Percentiles rank a stretch among this genome's conserved stretches.
Conservation (phyloP, 2,113 vertebrate species). For the Hyla sarda region DNA sequence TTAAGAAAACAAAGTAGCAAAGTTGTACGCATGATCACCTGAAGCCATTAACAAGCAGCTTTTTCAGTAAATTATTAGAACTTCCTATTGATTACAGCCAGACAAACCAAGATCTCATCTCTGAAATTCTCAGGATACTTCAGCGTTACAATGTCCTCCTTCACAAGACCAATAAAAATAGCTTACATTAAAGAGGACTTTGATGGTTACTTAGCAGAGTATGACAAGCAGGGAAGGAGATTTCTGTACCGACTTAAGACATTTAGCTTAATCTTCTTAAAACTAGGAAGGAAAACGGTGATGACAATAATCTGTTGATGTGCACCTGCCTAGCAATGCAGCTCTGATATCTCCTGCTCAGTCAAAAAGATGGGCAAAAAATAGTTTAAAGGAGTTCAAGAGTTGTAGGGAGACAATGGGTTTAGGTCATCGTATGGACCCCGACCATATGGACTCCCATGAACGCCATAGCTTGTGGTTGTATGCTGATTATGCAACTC, state of each 20-base stretch:
- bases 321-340: neutral
- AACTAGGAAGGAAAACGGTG: neutral
- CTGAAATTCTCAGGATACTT: neutral
- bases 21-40: constrained; percentile 22
- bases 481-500: too few relatives aligned
- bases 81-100: constrained; percentile 16
- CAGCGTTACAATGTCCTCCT: neutral
- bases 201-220: constrained; percentile 18
- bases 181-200: neutral
- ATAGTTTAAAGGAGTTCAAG: neutral
- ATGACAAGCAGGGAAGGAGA: neutral
- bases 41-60: neutral
- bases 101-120: neutral
- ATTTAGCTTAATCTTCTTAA: neutral
- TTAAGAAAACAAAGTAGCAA: constrained; percentile 29
- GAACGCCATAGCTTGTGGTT: too few relatives aligned
- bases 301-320: neutral
- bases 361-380: neutral
- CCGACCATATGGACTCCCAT: too few relatives aligned
- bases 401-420: neutral
- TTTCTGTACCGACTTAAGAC: constrained; percentile 12
- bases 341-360: neutral
- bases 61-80: constrained; percentile 24
- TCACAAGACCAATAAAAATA: neutral
- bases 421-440: neutral